These are phyloP conservation scores for Epicauta chinensis DNA, from an alignment of 1,140 invertebrate genomes.

Conservation along the genomic window DNA sequence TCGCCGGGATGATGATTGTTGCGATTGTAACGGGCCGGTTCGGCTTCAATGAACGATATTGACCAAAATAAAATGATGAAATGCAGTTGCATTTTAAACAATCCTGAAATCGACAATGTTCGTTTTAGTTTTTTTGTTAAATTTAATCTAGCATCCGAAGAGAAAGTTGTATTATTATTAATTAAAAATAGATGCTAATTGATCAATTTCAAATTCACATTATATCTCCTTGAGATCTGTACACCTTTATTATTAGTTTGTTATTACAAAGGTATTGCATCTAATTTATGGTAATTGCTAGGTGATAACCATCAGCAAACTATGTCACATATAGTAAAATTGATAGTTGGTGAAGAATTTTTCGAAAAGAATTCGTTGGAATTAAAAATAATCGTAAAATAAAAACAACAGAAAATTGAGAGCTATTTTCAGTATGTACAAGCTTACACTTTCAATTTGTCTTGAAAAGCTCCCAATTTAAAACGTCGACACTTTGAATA, in stretches of 20 bases:
- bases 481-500: conserved; percentile 3
- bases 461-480: conserved; percentile 12
- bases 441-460: conserved; percentile 11
- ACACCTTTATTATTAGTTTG: too few species aligned
- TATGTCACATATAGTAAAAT: too few species aligned
- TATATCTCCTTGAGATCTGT: neutral
- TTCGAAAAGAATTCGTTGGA: too few species aligned
- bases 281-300: too few species aligned
- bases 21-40: conserved; percentile 2
- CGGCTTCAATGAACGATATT: neutral
- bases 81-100: neutral
- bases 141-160: neutral
- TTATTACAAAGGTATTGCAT: too few species aligned
- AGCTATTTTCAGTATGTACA: conserved; percentile 9
- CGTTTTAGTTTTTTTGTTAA: neutral
- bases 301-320: too few species aligned
- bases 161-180: neutral
- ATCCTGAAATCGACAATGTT: too few species aligned
- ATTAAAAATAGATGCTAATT: neutral
- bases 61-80: neutral
- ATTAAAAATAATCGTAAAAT: too few species aligned
- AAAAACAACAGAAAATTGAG: conserved; percentile 11
- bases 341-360: too few species aligned
- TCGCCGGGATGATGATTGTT: conserved; percentile 4
- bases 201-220: neutral